A percentile compares a stretch with the other conserved stretches of the same genome.
Evolutionary conservation across 2,797 vertebrate genomes (phyloP).

Genomic region (Sternotherus odoratus): DNA sequence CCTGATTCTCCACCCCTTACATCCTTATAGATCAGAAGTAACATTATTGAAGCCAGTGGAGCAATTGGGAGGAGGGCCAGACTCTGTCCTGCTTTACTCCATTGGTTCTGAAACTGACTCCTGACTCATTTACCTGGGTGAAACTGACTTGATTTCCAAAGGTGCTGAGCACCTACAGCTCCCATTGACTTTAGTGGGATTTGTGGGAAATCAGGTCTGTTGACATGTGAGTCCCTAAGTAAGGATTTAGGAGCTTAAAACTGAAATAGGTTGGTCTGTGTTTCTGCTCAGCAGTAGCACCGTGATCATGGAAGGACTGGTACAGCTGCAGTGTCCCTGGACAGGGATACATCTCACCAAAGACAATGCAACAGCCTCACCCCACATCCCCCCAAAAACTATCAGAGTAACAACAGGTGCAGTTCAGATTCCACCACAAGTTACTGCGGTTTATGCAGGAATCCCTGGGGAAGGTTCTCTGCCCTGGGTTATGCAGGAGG

Average conservation of each 20-base stretch:
- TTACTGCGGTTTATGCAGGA: too few species aligned
- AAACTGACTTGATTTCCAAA: background rate
- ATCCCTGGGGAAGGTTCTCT: background rate
- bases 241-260: background rate
- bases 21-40: background rate
- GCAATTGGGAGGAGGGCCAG: background rate
- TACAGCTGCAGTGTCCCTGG: too few species aligned
- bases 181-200: background rate
- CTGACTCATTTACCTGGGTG: background rate
- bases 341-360: background rate
- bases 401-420: background rate
- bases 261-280: background rate
- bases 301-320: rapidly evolving
- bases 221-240: background rate
- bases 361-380: background rate
- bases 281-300: background rate
- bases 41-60: background rate
- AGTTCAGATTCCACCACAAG: too few species aligned
- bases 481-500: background rate
- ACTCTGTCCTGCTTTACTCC: background rate
- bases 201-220: background rate
- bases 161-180: background rate
- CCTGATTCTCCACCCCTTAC: background rate
- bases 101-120: background rate
- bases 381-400: rapidly evolving